Evolutionary conservation across 2,888 invertebrate species (phyloP).

Genomic region (Scelioninae gen. 1): DNA sequence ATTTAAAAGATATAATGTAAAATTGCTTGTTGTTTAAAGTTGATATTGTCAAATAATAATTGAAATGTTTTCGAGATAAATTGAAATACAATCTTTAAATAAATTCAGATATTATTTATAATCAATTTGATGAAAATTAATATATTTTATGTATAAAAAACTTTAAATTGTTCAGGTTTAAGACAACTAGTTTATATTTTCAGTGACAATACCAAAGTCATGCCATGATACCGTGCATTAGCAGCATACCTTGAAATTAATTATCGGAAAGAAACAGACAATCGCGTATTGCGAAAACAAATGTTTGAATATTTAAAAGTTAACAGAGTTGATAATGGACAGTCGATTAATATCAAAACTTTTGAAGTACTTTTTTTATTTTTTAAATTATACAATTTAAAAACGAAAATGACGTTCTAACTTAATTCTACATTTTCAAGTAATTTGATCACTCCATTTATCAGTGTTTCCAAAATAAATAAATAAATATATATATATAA

Average conservation of each 20-base stretch:
- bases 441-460: no score
- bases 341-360: background rate
- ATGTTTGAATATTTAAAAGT: conserved; percentile 21
- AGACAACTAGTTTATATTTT: conserved; percentile 36
- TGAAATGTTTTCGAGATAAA: background rate
- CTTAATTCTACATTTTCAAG: no score
- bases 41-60: conserved; percentile 38
- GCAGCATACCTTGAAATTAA: conserved; percentile 73
- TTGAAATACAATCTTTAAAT: background rate
- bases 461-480: no score
- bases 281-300: conserved; percentile 54
- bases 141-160: background rate
- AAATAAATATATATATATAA: no score
- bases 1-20: conserved; percentile 3
- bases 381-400: conserved; percentile 3
- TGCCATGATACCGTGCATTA: conserved; percentile 78
- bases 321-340: conserved; percentile 34
- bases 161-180: conserved; percentile 30
- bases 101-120: background rate
- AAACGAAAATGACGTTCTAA: background rate
- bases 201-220: conserved; percentile 72
- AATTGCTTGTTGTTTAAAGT: background rate
- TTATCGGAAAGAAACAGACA: conserved; percentile 54
- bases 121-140: background rate
- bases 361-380: background rate